Conservation (phyloP, 2,113 vertebrate genomes). For the Martes martes region DNA sequence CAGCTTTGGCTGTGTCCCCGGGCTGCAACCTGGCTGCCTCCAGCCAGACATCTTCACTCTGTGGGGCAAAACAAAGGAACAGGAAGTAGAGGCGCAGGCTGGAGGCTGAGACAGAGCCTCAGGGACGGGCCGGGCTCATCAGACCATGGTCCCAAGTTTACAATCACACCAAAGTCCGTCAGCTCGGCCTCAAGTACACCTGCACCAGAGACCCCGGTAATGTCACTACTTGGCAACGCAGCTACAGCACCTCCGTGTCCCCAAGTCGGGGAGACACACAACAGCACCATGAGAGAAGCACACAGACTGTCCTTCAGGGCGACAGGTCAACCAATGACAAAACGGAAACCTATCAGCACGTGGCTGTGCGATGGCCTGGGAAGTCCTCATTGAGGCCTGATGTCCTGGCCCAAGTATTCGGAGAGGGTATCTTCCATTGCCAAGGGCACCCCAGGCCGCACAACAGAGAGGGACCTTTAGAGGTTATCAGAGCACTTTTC, state of each 20-base stretch:
- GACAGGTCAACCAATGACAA: not conserved
- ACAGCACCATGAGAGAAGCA: not conserved
- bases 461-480: not conserved
- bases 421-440: not conserved
- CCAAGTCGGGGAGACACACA: not conserved
- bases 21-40: conserved; percentile 97
- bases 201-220: not conserved
- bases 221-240: accelerated
- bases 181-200: not conserved
- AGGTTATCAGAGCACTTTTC: not conserved
- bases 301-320: not conserved
- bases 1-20: conserved; percentile 97
- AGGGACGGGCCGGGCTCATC: not conserved
- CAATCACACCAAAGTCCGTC: not conserved
- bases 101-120: not conserved
- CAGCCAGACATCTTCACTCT: conserved; percentile 99
- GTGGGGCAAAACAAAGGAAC: not conserved
- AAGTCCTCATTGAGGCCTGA: not conserved
- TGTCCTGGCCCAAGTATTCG: not conserved
- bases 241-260: not conserved
- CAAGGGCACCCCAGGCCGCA: not conserved
- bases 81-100: not conserved
- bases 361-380: accelerated
- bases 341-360: not conserved
- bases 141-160: not conserved